Evolutionary conservation across 1,140 invertebrate species (phyloP).

Genomic region (Globodera rostochiensis): DNA sequence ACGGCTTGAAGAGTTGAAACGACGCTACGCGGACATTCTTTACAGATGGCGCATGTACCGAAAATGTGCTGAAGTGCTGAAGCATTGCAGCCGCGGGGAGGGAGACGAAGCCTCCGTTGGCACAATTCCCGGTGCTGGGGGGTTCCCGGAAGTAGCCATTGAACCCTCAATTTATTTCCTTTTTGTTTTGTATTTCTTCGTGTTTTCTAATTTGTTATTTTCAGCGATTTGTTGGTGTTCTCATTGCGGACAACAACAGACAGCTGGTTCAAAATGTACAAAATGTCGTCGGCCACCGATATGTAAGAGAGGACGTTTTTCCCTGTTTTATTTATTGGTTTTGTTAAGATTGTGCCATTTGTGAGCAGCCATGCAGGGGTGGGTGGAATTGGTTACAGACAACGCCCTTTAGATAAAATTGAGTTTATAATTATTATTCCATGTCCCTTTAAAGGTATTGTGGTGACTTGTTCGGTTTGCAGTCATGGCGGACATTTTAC

Average conservation of each 20-base stretch:
- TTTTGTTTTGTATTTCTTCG: neutral
- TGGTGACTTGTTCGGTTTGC: slow-evolving; percentile 27
- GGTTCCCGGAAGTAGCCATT: slow-evolving; percentile 7
- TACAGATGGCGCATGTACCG: slow-evolving; percentile 40
- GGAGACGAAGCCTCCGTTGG: slow-evolving; percentile 19
- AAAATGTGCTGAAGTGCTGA: slow-evolving; percentile 41
- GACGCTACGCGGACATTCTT: slow-evolving; percentile 31
- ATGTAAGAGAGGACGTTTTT: slow-evolving; percentile 6
- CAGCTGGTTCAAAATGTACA: slow-evolving; percentile 11
- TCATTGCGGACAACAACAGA: slow-evolving; percentile 23
- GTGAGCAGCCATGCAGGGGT: slow-evolving; percentile 39
- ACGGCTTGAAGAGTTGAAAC: slow-evolving; percentile 33
- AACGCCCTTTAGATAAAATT: too few relatives aligned
- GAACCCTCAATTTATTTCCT: slow-evolving; percentile 5
- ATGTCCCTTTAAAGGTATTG: slow-evolving; percentile 21
- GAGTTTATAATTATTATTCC: slow-evolving; percentile 6
- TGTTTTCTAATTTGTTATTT: slow-evolving; percentile 3
- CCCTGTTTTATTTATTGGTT: neutral
- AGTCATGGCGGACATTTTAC: slow-evolving; percentile 38
- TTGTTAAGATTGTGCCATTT: slow-evolving; percentile 35
- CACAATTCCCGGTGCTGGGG: slow-evolving; percentile 1
- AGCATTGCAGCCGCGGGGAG: slow-evolving; percentile 28
- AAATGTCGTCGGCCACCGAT: slow-evolving; percentile 28
- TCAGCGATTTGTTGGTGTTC: slow-evolving; percentile 36
- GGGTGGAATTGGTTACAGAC: too few relatives aligned